Evolutionary conservation across 2,888 invertebrate species (phyloP).

Genomic region (Clepsis dumicolana): DNA sequence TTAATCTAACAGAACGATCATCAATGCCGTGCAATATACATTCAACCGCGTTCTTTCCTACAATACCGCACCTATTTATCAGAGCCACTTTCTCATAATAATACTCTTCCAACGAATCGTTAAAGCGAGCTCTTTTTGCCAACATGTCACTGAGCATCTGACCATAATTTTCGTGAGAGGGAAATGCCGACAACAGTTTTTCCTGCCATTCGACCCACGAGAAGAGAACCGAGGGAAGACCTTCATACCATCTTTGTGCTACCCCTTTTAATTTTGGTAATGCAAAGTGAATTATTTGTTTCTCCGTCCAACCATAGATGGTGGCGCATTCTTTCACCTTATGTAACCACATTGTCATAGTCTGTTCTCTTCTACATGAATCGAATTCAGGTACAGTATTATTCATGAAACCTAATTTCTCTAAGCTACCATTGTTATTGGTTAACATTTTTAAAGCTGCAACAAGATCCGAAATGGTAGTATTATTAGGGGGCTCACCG

Average conservation of each 20-base stretch:
- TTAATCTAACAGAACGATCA: no score
- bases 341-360: slow-evolving; percentile 18
- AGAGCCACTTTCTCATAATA: slow-evolving; percentile 47
- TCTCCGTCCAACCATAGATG: slow-evolving; percentile 26
- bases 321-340: slow-evolving; percentile 30
- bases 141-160: slow-evolving; percentile 42
- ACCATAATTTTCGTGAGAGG: slow-evolving; percentile 44
- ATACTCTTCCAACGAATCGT: slow-evolving; percentile 46
- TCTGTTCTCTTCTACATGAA: slow-evolving; percentile 10
- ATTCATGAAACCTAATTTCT: no score
- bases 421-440: no score
- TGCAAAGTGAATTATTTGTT: no score
- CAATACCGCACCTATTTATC: slow-evolving; percentile 45
- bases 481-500: no score
- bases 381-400: slow-evolving; percentile 28
- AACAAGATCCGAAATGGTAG: no score
- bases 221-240: no score
- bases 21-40: no score
- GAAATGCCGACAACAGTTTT: slow-evolving; percentile 44
- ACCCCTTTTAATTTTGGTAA: no score
- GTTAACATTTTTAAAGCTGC: no score
- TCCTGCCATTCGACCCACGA: slow-evolving; percentile 38
- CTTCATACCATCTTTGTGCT: no score
- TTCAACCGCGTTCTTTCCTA: no score
- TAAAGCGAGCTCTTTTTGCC: slow-evolving; percentile 29